phyloP scores from a whole-genome alignment of 2,888 invertebrate genomes.

The Heliconius cydno region DNA sequence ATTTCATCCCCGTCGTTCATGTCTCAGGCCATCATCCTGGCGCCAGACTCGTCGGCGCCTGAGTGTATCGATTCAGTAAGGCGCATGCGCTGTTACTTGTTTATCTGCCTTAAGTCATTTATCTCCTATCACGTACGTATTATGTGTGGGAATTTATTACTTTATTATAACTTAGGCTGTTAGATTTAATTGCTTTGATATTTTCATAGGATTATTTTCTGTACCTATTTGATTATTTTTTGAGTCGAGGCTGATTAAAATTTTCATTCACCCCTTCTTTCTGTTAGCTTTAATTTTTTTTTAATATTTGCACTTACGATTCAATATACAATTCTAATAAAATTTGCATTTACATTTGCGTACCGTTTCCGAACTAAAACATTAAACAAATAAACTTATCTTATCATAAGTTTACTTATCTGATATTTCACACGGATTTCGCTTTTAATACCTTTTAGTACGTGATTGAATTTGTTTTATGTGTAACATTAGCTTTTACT shows the following conservation, averaged over 20 bases:
- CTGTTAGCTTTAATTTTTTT: not conserved
- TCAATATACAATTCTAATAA: not conserved
- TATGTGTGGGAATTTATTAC: slow-evolving; percentile 1
- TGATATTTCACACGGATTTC: slow-evolving; percentile 28
- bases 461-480: slow-evolving; percentile 5
- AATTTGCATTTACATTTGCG: not conserved
- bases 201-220: not conserved
- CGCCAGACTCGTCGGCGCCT: slow-evolving; percentile 79
- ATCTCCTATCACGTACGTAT: slow-evolving; percentile 46
- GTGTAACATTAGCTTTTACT: not conserved
- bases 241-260: too few relatives aligned
- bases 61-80: slow-evolving; percentile 70
- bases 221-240: not conserved
- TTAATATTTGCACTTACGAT: not conserved
- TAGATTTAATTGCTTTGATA: not conserved
- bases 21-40: slow-evolving; percentile 51
- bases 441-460: not conserved
- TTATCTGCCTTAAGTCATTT: slow-evolving; percentile 59
- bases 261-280: not conserved
- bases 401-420: slow-evolving; percentile 28
- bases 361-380: not conserved
- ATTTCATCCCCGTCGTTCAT: slow-evolving; percentile 23
- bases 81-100: slow-evolving; percentile 60
- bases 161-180: not conserved
- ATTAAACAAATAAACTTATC: slow-evolving; percentile 20